Evolutionary conservation across 2,888 invertebrate genomes (phyloP).

Genomic region (Cyaniris semiargus): DNA sequence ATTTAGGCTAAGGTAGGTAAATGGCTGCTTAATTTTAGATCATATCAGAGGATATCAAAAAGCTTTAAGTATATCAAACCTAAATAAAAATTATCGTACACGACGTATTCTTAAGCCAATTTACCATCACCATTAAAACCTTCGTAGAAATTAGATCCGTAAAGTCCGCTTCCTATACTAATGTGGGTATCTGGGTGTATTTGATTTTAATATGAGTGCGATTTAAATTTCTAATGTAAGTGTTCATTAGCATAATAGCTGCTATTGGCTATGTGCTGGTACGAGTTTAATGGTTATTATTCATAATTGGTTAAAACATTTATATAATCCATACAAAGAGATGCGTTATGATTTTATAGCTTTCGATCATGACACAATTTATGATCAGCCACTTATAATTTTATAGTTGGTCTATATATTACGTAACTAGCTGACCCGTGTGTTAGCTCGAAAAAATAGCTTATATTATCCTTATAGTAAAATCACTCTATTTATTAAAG

Average conservation of each 20-base stretch:
- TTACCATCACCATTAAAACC: background rate
- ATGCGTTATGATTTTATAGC: background rate
- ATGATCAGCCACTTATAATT: background rate
- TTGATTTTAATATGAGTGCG: constrained; percentile 13
- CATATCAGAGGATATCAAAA: too few species aligned
- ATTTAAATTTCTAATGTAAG: constrained; percentile 5
- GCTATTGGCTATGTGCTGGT: constrained; percentile 6
- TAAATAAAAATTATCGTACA: too few species aligned
- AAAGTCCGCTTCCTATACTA: background rate
- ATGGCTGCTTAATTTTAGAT: too few species aligned
- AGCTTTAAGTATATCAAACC: too few species aligned
- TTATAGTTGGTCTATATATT: background rate
- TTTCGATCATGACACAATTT: background rate
- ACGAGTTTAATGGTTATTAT: background rate
- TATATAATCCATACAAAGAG: background rate
- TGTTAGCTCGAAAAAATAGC: background rate
- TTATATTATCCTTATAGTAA: too few species aligned
- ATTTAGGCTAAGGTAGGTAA: too few species aligned
- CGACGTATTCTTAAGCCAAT: too few species aligned
- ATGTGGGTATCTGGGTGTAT: constrained; percentile 9
- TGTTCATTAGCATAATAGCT: constrained; percentile 12
- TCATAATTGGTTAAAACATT: constrained; percentile 1
- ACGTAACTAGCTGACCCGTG: too few species aligned
- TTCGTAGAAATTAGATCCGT: background rate
- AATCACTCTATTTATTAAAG: too few species aligned